Percentiles rank a stretch among this genome's conserved stretches.
Conservation (phyloP, 2,888 invertebrate genomes). For the Lasius platythorax region DNA sequence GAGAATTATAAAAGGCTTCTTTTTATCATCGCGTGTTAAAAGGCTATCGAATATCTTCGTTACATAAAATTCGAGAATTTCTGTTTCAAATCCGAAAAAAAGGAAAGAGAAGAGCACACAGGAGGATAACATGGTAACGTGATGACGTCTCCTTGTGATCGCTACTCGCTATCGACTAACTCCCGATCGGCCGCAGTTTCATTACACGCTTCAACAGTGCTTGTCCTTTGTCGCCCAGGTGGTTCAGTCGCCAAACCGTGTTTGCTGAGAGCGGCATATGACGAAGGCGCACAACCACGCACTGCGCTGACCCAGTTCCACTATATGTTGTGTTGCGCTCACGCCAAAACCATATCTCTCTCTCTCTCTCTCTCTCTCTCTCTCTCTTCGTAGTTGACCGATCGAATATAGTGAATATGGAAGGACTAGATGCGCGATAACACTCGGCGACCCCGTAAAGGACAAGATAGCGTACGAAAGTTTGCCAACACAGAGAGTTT, state of each 20-base stretch:
- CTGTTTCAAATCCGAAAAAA: slow-evolving; percentile 4
- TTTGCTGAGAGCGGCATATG: slow-evolving; percentile 58
- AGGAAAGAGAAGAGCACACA: background rate
- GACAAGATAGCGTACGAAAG: slow-evolving; percentile 7
- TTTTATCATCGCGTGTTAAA: background rate
- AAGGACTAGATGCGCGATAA: slow-evolving; percentile 20
- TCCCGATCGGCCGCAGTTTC: slow-evolving; percentile 44
- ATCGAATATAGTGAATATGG: slow-evolving; percentile 39
- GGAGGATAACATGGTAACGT: background rate
- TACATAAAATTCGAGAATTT: background rate
- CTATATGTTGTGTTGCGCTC: slow-evolving; percentile 37
- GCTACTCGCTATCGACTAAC: slow-evolving; percentile 30
- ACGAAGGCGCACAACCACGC: slow-evolving; percentile 60
- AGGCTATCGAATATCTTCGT: background rate
- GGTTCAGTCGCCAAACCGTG: slow-evolving; percentile 55
- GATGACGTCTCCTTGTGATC: slow-evolving; percentile 43
- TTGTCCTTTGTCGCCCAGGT: slow-evolving; percentile 60
- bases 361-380: slow-evolving; percentile 4
- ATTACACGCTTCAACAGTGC: slow-evolving; percentile 54
- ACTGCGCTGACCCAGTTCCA: slow-evolving; percentile 69
- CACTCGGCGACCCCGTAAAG: background rate
- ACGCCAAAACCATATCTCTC: slow-evolving; percentile 55
- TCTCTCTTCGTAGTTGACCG: slow-evolving; percentile 26
- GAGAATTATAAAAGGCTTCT: background rate
- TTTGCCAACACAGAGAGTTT: background rate